Conservation (phyloP, 1,140 invertebrate genomes). For the Lepidurus couesii region DNA sequence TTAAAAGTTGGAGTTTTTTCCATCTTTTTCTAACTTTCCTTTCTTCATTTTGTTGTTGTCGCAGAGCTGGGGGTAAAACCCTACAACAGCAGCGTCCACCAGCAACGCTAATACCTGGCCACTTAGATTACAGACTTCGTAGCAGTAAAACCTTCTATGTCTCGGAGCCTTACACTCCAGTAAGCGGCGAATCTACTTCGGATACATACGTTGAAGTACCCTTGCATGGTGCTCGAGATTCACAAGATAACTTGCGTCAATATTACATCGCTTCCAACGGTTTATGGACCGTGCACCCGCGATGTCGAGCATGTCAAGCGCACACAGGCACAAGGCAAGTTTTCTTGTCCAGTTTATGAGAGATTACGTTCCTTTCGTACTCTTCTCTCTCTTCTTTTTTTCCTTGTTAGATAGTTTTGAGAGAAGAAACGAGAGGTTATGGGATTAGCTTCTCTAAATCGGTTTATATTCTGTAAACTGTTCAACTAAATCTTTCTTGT, state of each 20-base stretch:
- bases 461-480: too few species aligned
- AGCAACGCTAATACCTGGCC: slow-evolving; percentile 4
- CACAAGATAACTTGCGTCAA: not conserved
- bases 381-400: too few species aligned
- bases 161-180: not conserved
- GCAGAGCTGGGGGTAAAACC: not conserved
- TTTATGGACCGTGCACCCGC: not conserved
- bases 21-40: not conserved
- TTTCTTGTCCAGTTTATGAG: not conserved
- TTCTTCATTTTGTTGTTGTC: not conserved
- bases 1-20: too few species aligned
- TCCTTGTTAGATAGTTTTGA: too few species aligned
- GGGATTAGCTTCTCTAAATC: too few species aligned
- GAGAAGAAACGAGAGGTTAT: too few species aligned
- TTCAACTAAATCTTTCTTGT: not conserved
- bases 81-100: not conserved
- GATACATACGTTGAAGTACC: slow-evolving; percentile 11
- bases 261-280: not conserved
- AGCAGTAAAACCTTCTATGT: not conserved
- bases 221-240: slow-evolving; percentile 7
- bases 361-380: too few species aligned
- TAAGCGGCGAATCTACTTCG: not conserved
- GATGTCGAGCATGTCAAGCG: slow-evolving; percentile 13
- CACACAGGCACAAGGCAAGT: not conserved
- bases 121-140: not conserved